Percentiles rank a stretch among this genome's conserved stretches.
Conservation (phyloP, 1,140 invertebrate species). For the Littorina saxatilis region DNA sequence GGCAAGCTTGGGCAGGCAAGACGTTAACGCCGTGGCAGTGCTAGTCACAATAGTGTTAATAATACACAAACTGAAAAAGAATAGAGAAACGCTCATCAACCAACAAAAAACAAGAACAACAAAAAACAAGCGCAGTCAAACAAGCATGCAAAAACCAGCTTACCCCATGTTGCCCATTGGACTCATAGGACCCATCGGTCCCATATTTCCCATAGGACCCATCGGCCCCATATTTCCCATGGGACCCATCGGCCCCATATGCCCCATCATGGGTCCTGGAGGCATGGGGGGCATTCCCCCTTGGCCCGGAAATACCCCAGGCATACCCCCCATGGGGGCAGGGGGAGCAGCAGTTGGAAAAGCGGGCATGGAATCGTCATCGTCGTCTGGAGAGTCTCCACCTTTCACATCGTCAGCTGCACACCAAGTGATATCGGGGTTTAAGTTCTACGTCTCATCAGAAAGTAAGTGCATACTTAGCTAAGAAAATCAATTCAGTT, state of each 20-base stretch:
- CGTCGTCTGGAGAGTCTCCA: constrained; percentile 59
- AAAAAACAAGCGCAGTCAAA: too few species aligned
- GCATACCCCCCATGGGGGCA: constrained; percentile 53
- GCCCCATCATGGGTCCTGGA: constrained; percentile 77
- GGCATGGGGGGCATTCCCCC: constrained; percentile 58
- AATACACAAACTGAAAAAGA: background rate
- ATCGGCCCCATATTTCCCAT: constrained; percentile 79
- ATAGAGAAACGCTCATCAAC: too few species aligned
- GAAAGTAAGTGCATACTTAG: too few species aligned
- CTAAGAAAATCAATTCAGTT: too few species aligned
- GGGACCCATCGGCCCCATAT: constrained; percentile 79
- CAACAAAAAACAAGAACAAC: too few species aligned
- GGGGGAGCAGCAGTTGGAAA: constrained; percentile 53
- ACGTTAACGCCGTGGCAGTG: too few species aligned
- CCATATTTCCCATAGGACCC: constrained; percentile 79
- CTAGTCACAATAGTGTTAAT: too few species aligned
- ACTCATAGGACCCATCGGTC: constrained; percentile 82
- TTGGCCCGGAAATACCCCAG: constrained; percentile 51
- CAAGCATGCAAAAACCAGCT: background rate
- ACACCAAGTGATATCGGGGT: constrained; percentile 17
- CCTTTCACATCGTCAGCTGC: constrained; percentile 65
- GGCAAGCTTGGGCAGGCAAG: too few species aligned
- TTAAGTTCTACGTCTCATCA: too few species aligned
- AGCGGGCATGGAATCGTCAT: constrained; percentile 61
- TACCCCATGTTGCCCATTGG: constrained; percentile 36